Conservation (phyloP, 2,797 vertebrate genomes). For the Epinephelus coioides region DNA sequence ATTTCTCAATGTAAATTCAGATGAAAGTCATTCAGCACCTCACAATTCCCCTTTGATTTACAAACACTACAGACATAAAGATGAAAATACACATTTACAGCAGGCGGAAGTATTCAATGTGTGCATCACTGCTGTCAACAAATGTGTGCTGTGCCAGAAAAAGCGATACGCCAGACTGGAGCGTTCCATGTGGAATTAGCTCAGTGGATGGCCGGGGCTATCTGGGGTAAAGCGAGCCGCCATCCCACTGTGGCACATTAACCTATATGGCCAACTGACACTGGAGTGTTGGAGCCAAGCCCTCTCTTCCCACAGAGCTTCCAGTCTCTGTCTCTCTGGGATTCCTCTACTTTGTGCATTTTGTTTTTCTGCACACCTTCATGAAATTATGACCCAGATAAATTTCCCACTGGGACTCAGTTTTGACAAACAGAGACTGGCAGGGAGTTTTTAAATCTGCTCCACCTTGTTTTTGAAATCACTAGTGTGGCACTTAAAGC, state of each 20-base stretch:
- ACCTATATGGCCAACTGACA: constrained; percentile 73
- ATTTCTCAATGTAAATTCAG: not conserved
- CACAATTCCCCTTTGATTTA: not conserved
- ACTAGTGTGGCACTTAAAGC: constrained; percentile 38
- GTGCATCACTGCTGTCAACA: constrained; percentile 42
- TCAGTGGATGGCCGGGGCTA: constrained; percentile 37
- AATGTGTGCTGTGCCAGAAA: constrained; percentile 49
- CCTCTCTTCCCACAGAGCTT: constrained; percentile 40
- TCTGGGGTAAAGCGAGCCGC: constrained; percentile 56
- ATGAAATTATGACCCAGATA: constrained; percentile 72
- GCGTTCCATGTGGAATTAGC: constrained; percentile 56
- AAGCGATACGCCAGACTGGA: constrained; percentile 27
- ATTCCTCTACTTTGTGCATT: constrained; percentile 44
- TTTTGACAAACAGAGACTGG: constrained; percentile 32
- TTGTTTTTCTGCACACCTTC: constrained; percentile 61
- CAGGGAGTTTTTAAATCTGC: constrained; percentile 28
- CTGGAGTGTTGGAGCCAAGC: constrained; percentile 42
- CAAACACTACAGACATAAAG: not conserved
- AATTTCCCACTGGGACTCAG: constrained; percentile 20
- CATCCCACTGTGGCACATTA: constrained; percentile 74
- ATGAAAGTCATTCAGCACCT: not conserved
- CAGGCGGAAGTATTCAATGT: constrained; percentile 7
- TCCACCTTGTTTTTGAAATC: constrained; percentile 43
- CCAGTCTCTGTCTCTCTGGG: constrained; percentile 32
- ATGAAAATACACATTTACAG: constrained; percentile 22